Evolutionary conservation across 2,888 invertebrate genomes (phyloP).

Genomic region (Tanytarsus gracilentus): DNA sequence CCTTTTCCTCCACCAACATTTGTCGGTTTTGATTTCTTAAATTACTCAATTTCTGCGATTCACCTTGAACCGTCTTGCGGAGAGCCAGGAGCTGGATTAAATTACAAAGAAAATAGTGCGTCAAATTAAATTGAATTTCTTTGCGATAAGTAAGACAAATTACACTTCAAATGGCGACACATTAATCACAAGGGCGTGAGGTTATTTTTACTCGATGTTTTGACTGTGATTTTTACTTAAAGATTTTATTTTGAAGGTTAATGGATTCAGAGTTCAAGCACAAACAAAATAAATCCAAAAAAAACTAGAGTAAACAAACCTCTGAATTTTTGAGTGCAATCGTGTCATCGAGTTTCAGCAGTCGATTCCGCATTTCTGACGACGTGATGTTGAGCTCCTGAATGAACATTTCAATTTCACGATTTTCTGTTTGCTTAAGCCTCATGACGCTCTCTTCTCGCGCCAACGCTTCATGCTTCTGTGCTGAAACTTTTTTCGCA

Average conservation of each 20-base stretch:
- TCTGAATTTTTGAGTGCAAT: constrained; percentile 42
- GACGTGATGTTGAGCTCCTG: constrained; percentile 41
- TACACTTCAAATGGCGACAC: too few species aligned
- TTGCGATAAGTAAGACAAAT: too few species aligned
- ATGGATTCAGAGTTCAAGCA: too few species aligned
- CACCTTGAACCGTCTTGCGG: constrained; percentile 39
- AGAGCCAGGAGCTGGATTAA: constrained; percentile 36
- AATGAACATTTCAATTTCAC: constrained; percentile 42
- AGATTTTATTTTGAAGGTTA: too few species aligned
- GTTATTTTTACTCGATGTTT: too few species aligned
- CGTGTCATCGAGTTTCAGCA: constrained; percentile 37
- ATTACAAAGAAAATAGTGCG: too few species aligned
- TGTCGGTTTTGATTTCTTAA: constrained; percentile 39
- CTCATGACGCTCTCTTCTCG: constrained; percentile 46
- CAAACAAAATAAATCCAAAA: too few species aligned
- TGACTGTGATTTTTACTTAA: too few species aligned
- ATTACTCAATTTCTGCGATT: constrained; percentile 36
- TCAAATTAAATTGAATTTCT: too few species aligned
- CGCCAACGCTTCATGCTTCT: constrained; percentile 45
- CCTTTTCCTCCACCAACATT: constrained; percentile 33
- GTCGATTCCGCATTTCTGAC: constrained; percentile 40
- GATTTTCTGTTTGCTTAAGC: constrained; percentile 48
- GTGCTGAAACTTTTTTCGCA: constrained; percentile 35
- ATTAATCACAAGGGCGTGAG: too few species aligned
- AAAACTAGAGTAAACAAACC: constrained; percentile 33